phyloP scores from a whole-genome alignment of 2,113 vertebrate species.

The Gasterosteus aculeatus region DNA sequence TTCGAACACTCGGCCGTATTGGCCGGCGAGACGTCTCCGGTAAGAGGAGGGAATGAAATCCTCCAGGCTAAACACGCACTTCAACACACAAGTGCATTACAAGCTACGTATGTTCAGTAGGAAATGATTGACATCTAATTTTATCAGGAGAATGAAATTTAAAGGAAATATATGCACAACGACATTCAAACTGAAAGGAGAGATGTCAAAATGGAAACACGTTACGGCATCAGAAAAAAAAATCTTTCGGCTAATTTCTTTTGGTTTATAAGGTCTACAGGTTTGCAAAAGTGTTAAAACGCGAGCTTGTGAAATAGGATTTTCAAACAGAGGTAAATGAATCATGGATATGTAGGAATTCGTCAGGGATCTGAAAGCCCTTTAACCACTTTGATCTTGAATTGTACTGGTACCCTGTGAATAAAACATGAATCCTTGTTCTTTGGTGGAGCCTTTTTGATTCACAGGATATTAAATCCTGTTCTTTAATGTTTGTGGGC shows the following conservation, averaged over 20 bases:
- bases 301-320: constrained; percentile 42
- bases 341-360: constrained; percentile 48
- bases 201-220: constrained; percentile 32
- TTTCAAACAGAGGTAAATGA: constrained; percentile 49
- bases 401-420: constrained; percentile 24
- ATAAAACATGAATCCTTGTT: constrained; percentile 53
- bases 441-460: constrained; percentile 6
- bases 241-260: constrained; percentile 48
- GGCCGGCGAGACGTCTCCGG: constrained; percentile 12
- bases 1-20: constrained; percentile 13
- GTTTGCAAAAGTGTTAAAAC: constrained; percentile 20
- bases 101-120: constrained; percentile 22
- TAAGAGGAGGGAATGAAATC: constrained; percentile 3
- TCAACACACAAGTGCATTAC: constrained; percentile 10
- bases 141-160: constrained; percentile 32
- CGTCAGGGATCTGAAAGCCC: constrained; percentile 51
- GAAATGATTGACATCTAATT: constrained; percentile 63
- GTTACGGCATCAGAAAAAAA: constrained; percentile 35
- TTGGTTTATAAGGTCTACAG: constrained; percentile 29
- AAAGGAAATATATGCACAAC: constrained; percentile 44
- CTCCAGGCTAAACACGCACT: background rate
- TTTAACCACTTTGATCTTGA: constrained; percentile 55
- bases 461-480: background rate
- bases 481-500: background rate
- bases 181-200: constrained; percentile 22